Conservation (phyloP, 2,797 vertebrate genomes). For the Sciurus vulgaris region DNA sequence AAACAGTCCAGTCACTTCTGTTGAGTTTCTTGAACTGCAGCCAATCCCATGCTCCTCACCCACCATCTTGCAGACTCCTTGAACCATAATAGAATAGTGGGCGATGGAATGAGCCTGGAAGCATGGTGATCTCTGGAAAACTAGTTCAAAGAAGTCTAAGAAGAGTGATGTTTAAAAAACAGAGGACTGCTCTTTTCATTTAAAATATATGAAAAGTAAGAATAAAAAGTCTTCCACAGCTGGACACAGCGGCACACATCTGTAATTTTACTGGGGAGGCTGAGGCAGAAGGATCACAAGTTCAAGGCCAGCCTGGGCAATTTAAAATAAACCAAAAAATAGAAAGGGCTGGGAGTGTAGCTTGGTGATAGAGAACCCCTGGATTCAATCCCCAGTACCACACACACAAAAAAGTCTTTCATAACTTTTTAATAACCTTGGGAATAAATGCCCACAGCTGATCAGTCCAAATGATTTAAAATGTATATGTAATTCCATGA, state of each 20-base stretch:
- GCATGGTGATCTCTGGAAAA: background rate
- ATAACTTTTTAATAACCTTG: background rate
- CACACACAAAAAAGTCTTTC: background rate
- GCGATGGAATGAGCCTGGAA: too few species aligned
- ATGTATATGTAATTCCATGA: background rate
- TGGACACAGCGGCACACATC: background rate
- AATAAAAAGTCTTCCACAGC: background rate
- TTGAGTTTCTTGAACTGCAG: accelerated
- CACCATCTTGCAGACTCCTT: accelerated
- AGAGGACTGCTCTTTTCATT: background rate
- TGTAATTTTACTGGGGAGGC: too few species aligned
- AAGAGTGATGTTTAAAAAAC: background rate
- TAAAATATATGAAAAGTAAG: background rate
- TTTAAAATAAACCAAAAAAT: too few species aligned
- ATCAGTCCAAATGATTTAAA: background rate
- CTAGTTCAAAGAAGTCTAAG: background rate
- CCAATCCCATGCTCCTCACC: background rate
- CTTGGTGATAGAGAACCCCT: too few species aligned
- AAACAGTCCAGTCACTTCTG: background rate
- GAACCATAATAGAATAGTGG: accelerated
- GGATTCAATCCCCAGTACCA: too few species aligned
- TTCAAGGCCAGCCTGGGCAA: too few species aligned
- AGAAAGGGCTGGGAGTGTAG: too few species aligned
- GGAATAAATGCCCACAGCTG: background rate
- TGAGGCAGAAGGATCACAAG: too few species aligned